phyloP scores from a whole-genome alignment of 2,888 invertebrate species.

The Macrosoma leucophasiata region DNA sequence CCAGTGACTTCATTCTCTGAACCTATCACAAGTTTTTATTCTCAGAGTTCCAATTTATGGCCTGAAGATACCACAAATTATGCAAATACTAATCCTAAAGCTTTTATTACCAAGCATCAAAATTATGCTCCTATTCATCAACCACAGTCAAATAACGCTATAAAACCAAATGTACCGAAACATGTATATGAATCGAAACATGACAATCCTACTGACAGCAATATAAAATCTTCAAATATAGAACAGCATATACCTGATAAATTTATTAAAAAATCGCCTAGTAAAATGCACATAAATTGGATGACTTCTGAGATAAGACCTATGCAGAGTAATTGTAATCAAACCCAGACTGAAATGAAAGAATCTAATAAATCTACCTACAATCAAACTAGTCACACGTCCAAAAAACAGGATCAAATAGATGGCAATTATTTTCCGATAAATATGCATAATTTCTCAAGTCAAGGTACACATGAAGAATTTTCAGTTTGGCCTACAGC shows the following conservation, averaged over 20 bases:
- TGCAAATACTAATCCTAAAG: constrained; percentile 50
- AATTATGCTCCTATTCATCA: constrained; percentile 48
- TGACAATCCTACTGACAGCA: constrained; percentile 34
- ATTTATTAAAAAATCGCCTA: constrained; percentile 62
- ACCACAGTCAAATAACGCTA: constrained; percentile 35
- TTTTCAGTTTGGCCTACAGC: constrained; percentile 64
- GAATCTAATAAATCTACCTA: constrained; percentile 46
- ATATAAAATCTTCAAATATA: constrained; percentile 41
- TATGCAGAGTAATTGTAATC: constrained; percentile 51
- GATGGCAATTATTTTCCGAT: constrained; percentile 62
- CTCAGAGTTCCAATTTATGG: constrained; percentile 62
- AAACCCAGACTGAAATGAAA: constrained; percentile 42
- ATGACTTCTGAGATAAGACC: constrained; percentile 69
- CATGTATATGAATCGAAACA: constrained; percentile 51
- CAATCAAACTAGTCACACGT: constrained; percentile 37
- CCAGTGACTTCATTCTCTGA: constrained; percentile 52
- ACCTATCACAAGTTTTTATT: constrained; percentile 61
- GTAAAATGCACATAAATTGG: constrained; percentile 70
- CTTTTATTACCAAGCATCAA: constrained; percentile 46
- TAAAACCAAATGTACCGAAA: constrained; percentile 42
- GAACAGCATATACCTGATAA: constrained; percentile 49
- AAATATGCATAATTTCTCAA: constrained; percentile 57
- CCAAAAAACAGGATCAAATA: constrained; percentile 52
- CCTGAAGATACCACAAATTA: constrained; percentile 63
- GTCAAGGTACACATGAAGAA: constrained; percentile 57